These are phyloP conservation scores for Mormyrus proboscirostris DNA, from an alignment of 2,797 vertebrate genomes.

Conservation along the genomic window DNA sequence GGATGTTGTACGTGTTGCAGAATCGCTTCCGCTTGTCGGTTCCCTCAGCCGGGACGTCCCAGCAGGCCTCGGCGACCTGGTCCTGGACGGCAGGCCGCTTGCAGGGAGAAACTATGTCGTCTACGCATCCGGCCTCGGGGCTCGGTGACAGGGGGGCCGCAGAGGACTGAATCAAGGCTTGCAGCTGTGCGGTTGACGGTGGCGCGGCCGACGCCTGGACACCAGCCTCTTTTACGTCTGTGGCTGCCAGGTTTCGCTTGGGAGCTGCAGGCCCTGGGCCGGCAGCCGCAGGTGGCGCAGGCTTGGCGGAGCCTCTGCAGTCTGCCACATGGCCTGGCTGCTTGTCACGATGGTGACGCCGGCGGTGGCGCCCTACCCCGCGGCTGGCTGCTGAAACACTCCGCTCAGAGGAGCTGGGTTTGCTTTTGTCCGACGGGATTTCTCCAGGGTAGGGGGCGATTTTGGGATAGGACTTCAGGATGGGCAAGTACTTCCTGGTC, in stretches of 20 bases:
- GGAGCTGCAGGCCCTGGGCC: background rate
- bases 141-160: conserved; percentile 17
- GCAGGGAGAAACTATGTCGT: conserved; percentile 11
- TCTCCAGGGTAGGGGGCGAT: conserved; percentile 75
- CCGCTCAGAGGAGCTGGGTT: conserved; percentile 37
- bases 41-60: conserved; percentile 38
- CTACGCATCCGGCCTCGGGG: conserved; percentile 26
- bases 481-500: conserved; percentile 66
- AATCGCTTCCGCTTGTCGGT: conserved; percentile 74
- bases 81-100: background rate
- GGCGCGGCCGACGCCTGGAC: background rate
- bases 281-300: conserved; percentile 11
- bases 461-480: conserved; percentile 77
- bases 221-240: background rate
- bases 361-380: conserved; percentile 40
- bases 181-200: background rate
- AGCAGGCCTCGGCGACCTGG: conserved; percentile 29
- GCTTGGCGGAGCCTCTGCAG: conserved; percentile 17
- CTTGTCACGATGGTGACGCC: conserved; percentile 40
- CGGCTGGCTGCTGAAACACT: conserved; percentile 35
- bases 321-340: conserved; percentile 28
- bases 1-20: conserved; percentile 84
- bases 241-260: background rate
- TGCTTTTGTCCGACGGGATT: conserved; percentile 33
- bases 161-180: background rate